A percentile compares a stretch with the other conserved stretches of the same genome.
Conservation (phyloP, 2,888 invertebrate genomes). For the Lasioglossum zephyrum region DNA sequence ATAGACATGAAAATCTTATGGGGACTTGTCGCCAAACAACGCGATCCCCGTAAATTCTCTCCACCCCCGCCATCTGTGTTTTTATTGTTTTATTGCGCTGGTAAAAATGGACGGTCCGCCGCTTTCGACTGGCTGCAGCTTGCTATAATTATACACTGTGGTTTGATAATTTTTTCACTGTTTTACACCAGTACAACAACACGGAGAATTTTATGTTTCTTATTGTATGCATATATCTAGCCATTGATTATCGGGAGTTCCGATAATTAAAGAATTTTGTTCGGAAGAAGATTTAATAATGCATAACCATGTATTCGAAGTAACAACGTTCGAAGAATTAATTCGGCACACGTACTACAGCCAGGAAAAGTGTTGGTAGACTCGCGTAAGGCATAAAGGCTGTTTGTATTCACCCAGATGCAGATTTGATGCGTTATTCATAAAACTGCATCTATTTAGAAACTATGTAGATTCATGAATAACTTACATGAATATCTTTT, state of each 20-base stretch:
- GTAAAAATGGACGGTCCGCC: neutral
- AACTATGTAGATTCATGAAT: constrained; percentile 5
- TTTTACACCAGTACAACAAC: neutral
- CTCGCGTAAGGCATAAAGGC: neutral
- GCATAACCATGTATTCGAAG: neutral
- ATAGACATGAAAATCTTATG: constrained; percentile 9
- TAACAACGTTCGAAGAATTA: neutral
- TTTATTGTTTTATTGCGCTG: neutral
- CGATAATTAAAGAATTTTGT: neutral
- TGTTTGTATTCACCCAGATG: constrained; percentile 2
- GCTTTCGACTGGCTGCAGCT: neutral
- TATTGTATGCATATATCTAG: neutral
- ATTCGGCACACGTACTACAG: neutral
- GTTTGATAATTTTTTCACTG: neutral
- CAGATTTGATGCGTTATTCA: constrained; percentile 5
- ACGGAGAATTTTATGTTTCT: neutral
- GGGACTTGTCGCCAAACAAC: neutral
- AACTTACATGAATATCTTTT: neutral
- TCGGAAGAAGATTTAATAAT: neutral
- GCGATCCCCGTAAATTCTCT: neutral
- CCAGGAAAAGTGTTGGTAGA: neutral
- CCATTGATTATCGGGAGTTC: neutral
- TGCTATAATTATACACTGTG: neutral
- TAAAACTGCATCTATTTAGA: constrained; percentile 10
- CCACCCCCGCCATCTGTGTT: neutral